Conservation (phyloP, 2,113 vertebrate species). For the Prochilodus magdalenae region DNA sequence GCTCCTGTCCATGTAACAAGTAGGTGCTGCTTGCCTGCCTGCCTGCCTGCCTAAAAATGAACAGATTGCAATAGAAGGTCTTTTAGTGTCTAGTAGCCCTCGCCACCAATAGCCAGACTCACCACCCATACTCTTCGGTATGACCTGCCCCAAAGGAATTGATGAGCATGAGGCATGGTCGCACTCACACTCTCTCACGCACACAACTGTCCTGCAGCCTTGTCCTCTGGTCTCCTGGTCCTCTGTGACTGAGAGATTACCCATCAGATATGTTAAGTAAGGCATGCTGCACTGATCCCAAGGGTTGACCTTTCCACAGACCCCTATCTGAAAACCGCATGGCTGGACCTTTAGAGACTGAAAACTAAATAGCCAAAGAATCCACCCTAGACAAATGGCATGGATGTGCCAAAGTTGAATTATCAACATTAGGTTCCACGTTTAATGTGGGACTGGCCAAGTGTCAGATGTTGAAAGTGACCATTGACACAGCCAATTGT, state of each 20-base stretch:
- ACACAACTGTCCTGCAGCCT: slow-evolving; percentile 31
- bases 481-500: background rate
- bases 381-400: slow-evolving; percentile 17
- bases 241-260: slow-evolving; percentile 31
- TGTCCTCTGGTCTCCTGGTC: slow-evolving; percentile 16
- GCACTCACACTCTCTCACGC: slow-evolving; percentile 7
- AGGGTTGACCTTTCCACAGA: slow-evolving; percentile 7
- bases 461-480: background rate
- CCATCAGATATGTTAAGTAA: slow-evolving; percentile 18
- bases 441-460: background rate
- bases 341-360: slow-evolving; percentile 6
- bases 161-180: slow-evolving; percentile 88
- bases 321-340: slow-evolving; percentile 35
- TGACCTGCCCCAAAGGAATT: slow-evolving; percentile 65
- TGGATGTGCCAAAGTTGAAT: slow-evolving; percentile 51
- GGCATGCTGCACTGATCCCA: slow-evolving; percentile 42
- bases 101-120: slow-evolving; percentile 62
- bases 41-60: slow-evolving; percentile 74
- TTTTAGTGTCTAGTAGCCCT: slow-evolving; percentile 65
- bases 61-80: slow-evolving; percentile 54
- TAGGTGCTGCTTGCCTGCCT: slow-evolving; percentile 93
- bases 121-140: slow-evolving; percentile 42
- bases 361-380: slow-evolving; percentile 11
- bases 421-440: too few relatives aligned
- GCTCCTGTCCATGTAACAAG: slow-evolving; percentile 87